phyloP scores from a whole-genome alignment of 2,113 vertebrate genomes.

The Antechinus stuartii region DNA sequence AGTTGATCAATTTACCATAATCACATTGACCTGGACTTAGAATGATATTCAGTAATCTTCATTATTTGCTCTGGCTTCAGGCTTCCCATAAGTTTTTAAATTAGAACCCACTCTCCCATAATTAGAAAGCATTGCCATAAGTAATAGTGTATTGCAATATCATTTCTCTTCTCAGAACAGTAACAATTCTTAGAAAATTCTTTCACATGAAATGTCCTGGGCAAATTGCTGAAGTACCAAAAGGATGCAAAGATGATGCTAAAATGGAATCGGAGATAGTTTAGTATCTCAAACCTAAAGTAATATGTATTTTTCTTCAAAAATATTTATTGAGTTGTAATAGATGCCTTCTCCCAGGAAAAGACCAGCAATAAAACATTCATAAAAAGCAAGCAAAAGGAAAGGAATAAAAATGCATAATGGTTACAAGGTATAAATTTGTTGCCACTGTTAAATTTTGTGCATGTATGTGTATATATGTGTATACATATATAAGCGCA shows the following conservation, averaged over 20 bases:
- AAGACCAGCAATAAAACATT: neutral
- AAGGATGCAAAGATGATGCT: neutral
- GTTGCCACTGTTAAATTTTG: neutral
- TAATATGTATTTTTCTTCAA: neutral
- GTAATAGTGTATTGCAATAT: neutral
- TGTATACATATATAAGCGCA: accelerated
- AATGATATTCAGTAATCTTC: neutral
- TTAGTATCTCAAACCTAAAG: neutral
- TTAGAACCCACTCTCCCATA: neutral
- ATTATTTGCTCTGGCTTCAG: neutral
- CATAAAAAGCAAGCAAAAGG: neutral
- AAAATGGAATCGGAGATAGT: neutral
- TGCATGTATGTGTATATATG: too few relatives aligned
- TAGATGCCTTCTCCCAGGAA: neutral
- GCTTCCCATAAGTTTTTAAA: neutral
- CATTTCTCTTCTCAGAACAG: neutral
- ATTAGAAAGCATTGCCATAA: neutral
- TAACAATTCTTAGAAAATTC: neutral
- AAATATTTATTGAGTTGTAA: neutral
- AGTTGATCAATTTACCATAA: neutral
- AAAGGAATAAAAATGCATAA: neutral
- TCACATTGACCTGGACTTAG: neutral
- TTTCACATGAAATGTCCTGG: too few relatives aligned
- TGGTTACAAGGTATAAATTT: neutral
- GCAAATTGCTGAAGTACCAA: neutral